Evolutionary conservation across 2,113 vertebrate species (phyloP).

Genomic region (Numenius arquata): DNA sequence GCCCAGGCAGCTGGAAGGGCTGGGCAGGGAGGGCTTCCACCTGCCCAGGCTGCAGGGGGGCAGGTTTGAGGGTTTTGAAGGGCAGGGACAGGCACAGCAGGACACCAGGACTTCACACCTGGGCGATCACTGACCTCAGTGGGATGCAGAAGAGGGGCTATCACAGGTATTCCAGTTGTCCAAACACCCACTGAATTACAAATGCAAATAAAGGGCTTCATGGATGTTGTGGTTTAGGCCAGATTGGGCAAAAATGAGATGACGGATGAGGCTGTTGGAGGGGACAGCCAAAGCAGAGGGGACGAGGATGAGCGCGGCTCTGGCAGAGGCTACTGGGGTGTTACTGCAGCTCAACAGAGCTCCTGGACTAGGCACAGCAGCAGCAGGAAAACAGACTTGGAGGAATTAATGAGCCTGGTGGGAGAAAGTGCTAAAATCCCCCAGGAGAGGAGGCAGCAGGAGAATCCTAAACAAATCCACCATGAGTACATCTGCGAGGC

Average conservation of each 20-base stretch:
- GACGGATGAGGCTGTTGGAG: not conserved
- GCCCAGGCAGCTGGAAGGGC: not conserved
- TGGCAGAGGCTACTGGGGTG: not conserved
- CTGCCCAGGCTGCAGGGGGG: not conserved
- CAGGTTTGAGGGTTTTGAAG: not conserved
- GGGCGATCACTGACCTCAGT: not conserved
- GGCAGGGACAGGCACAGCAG: not conserved
- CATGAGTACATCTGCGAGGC: not conserved
- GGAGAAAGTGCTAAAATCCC: constrained; percentile 7
- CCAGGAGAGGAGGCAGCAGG: not conserved
- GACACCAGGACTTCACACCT: not conserved
- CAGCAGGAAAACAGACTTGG: not conserved
- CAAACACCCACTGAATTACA: not conserved
- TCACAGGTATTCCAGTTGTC: not conserved
- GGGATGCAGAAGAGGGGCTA: not conserved
- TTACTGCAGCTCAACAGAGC: not conserved
- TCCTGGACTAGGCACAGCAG: not conserved
- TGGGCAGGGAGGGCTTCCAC: not conserved
- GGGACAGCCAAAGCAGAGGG: not conserved
- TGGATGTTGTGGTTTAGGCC: too few relatives aligned
- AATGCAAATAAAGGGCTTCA: not conserved
- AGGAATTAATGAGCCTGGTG: not conserved
- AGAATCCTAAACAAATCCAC: constrained; percentile 7
- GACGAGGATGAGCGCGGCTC: not conserved
- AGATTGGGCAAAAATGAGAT: too few relatives aligned